A percentile compares a stretch with the other conserved stretches of the same genome.
Conservation (phyloP, 30 jellyfish, hydroid and myxozoan species). For the Chrysaora quinquecirrha region DNA sequence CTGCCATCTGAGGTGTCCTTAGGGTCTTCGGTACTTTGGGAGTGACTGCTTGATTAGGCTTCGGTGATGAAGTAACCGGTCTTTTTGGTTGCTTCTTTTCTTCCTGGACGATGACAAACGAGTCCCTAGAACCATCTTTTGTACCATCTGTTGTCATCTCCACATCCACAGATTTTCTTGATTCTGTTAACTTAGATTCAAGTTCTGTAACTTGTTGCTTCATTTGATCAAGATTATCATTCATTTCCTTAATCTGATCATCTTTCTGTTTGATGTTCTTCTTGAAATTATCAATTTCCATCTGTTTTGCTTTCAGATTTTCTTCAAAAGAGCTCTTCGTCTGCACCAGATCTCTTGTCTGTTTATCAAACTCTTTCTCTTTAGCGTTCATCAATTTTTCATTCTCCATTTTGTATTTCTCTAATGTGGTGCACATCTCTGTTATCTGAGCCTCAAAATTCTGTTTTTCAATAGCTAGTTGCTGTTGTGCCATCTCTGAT, state of each 20-base stretch:
- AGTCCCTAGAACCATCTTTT: neutral
- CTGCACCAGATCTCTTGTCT: conserved; percentile 44
- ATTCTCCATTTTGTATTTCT: conserved; percentile 85
- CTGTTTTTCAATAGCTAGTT: conserved; percentile 46
- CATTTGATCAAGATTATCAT: neutral
- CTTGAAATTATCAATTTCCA: conserved; percentile 12
- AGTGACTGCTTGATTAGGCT: neutral
- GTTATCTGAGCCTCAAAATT: conserved; percentile 50
- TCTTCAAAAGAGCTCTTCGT: conserved; percentile 24
- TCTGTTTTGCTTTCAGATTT: conserved; percentile 5
- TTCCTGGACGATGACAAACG: neutral
- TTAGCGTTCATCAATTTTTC: conserved; percentile 82
- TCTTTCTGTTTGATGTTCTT: conserved; percentile 15
- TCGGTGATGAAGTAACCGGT: neutral
- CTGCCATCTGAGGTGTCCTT: neutral
- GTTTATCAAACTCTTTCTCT: conserved; percentile 74
- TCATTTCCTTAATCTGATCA: conserved; percentile 1
- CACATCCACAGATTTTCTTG: neutral
- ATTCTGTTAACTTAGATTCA: neutral
- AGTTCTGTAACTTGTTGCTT: neutral
- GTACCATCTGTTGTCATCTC: neutral
- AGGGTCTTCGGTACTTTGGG: neutral
- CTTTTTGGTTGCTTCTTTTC: neutral
- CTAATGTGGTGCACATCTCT: conserved; percentile 91
- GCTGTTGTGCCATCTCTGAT: conserved; percentile 33